Conservation (phyloP, 2,888 invertebrate species). For the Adineta ricciae region DNA sequence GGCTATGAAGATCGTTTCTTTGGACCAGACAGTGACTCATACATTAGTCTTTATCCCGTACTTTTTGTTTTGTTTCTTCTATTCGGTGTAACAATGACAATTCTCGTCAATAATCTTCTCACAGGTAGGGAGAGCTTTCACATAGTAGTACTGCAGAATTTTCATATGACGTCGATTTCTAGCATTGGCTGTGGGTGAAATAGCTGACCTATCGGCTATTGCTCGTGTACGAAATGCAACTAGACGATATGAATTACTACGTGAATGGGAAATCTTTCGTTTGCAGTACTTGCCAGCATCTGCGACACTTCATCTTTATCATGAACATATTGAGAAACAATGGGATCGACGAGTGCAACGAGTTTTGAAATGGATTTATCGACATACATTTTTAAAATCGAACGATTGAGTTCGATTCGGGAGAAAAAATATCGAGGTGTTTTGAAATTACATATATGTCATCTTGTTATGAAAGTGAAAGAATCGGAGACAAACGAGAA, state of each 20-base stretch:
- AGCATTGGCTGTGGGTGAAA: slow-evolving; percentile 3
- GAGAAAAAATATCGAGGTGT: neutral
- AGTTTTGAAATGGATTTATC: neutral
- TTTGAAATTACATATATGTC: neutral
- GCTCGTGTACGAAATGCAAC: neutral
- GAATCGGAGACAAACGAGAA: neutral
- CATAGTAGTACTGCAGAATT: neutral
- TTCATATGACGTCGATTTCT: neutral
- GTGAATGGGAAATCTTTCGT: slow-evolving; percentile 3
- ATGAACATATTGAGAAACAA: neutral
- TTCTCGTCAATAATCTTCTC: neutral
- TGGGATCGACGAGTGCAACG: neutral
- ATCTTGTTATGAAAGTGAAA: neutral
- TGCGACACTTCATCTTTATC: neutral
- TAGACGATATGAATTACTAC: neutral
- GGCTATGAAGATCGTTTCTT: neutral
- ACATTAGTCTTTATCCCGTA: neutral
- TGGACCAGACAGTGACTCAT: neutral
- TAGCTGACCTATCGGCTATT: neutral
- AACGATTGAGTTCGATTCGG: neutral
- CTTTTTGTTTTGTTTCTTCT: neutral
- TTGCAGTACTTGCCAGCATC: neutral
- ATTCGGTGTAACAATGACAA: neutral
- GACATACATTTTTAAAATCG: neutral
- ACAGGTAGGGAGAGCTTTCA: neutral